Conservation (phyloP, 2,888 invertebrate species). For the Mallateleia sp. region DNA sequence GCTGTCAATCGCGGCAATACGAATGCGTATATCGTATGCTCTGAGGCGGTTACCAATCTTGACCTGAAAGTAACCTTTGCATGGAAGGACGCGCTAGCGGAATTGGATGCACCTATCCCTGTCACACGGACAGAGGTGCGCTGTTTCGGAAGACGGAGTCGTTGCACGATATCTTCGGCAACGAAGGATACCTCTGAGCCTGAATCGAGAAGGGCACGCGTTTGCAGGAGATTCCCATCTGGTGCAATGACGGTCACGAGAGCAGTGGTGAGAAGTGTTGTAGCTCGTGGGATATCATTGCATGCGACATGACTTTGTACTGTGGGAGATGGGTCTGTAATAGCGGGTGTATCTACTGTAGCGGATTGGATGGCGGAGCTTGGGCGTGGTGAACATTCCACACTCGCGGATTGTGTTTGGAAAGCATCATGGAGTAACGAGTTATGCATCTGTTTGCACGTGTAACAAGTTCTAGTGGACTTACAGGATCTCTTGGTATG, state of each 20-base stretch:
- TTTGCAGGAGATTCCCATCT: neutral
- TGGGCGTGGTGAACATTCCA: too few species aligned
- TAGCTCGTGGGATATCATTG: neutral
- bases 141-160: neutral
- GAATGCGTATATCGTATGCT: neutral
- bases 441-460: slow-evolving; percentile 12
- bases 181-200: slow-evolving; percentile 10
- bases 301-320: neutral
- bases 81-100: neutral
- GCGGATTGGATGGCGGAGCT: neutral
- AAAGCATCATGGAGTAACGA: slow-evolving; percentile 8
- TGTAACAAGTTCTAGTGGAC: neutral
- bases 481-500: neutral
- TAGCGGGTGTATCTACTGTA: too few species aligned
- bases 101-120: neutral
- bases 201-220: neutral
- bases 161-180: neutral
- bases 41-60: neutral
- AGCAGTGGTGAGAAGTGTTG: neutral
- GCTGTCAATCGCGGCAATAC: slow-evolving; percentile 4
- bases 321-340: too few species aligned
- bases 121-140: neutral
- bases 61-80: neutral
- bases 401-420: too few species aligned
- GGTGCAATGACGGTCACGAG: neutral